Evolutionary conservation across 2,888 invertebrate species (phyloP).

Genomic region (Trileptium ribeirensis): DNA sequence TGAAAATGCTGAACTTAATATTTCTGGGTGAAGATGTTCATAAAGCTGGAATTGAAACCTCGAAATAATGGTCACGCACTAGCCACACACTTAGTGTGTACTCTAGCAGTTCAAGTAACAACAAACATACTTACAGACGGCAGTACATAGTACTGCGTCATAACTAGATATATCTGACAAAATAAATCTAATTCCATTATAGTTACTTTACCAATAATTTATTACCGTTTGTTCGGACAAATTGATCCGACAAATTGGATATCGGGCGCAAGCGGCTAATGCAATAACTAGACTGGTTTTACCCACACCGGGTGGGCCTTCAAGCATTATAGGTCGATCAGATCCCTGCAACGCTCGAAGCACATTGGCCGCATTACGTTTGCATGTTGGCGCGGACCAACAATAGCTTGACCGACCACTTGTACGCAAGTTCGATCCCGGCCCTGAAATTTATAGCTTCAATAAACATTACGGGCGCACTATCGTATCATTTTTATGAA

Average conservation of each 20-base stretch:
- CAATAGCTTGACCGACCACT: constrained; percentile 44
- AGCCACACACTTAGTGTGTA: too few relatives aligned
- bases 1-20: too few relatives aligned
- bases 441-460: neutral
- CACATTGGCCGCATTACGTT: constrained; percentile 71
- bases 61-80: too few relatives aligned
- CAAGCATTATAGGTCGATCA: constrained; percentile 75
- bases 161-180: too few relatives aligned
- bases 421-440: constrained; percentile 29
- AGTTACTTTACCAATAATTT: too few relatives aligned
- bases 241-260: constrained; percentile 82
- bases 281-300: constrained; percentile 91
- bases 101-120: neutral
- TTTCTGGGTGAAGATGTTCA: too few relatives aligned
- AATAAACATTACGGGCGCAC: neutral
- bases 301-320: constrained; percentile 91
- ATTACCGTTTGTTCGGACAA: constrained; percentile 93
- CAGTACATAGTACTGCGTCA: too few relatives aligned
- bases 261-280: constrained; percentile 73
- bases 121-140: neutral
- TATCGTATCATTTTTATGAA: neutral
- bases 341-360: constrained; percentile 74
- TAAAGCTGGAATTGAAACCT: too few relatives aligned
- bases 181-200: too few relatives aligned
- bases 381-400: constrained; percentile 53